Base-by-base conservation (phyloP, 2,888 invertebrate genomes). In the Cephus pygmeus region DNA sequence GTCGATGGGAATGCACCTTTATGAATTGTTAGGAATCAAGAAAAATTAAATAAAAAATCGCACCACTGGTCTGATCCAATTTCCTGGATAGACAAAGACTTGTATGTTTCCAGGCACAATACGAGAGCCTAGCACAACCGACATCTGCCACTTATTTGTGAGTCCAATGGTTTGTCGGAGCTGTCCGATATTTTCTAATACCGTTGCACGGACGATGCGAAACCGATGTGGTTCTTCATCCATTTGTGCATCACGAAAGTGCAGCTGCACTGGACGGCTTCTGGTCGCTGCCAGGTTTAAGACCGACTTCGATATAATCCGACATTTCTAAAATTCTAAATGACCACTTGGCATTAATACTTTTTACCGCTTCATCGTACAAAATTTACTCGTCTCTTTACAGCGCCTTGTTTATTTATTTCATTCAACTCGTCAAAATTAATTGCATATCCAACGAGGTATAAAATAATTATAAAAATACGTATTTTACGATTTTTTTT, bases 121-220 rank as follows among this genome's bases (percentile, higher is more conserved):
- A 6, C 30, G 30, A 6, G 9, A 23, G 71, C 12, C 31, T 34
- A 23, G 33, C 31, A 31, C 31, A 71, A 34, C 15, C 31, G 23
- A 30, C 71, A 71, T 71, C 71, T 71, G 30, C 30, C 75, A 78
- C 78, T 79, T 83, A 83, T 83, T 83, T 81, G 79, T 80, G 75
- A 69, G 77, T 76, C 77, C 77, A 71, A 79, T 80, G 79, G 77
- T 83, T 83, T 79, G 79, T 78, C 75, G 76, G 71, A 73, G 77
- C 56, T 56, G 81, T 80, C 81, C 79, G 78, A 82, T 81, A 82
- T 82, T 81, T 81, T 23, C 56, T 23, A 23, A 23, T 56, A 56
- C 40, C 40, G 40, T 23, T 56, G 23, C 23, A 23, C 23, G 56
- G 2, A 56, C 23, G 2, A 15, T 23, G 56, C 2, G 23, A 23